phyloP scores from a whole-genome alignment of 2,797 vertebrate genomes.

The Ctenochaetus hawaiiensis region DNA sequence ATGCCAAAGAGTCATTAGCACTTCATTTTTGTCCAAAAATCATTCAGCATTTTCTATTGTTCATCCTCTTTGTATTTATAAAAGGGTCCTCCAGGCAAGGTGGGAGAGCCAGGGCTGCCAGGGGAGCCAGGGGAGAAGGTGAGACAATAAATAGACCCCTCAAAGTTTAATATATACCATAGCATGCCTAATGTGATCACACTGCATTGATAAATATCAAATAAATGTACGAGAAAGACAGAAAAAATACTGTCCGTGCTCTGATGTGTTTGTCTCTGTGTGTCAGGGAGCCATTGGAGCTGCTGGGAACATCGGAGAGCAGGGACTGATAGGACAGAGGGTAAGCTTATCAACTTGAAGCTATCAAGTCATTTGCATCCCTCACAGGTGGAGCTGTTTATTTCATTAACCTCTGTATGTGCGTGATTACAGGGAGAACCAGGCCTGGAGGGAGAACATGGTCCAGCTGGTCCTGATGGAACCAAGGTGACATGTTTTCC shows the following conservation, averaged over 20 bases:
- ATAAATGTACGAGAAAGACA: neutral
- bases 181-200: neutral
- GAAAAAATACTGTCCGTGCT: neutral
- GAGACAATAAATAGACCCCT: conserved; percentile 39
- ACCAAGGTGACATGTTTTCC: conserved; percentile 86
- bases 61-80: conserved; percentile 52
- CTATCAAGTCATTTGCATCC: neutral
- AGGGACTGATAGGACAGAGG: conserved; percentile 92
- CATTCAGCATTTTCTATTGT: conserved; percentile 26
- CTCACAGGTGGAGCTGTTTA: neutral
- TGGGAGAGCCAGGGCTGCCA: conserved; percentile 82
- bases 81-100: conserved; percentile 85
- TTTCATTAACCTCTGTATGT: conserved; percentile 22
- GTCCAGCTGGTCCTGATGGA: conserved; percentile 90
- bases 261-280: conserved; percentile 22
- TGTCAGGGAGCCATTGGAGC: conserved; percentile 91
- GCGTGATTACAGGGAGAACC: conserved; percentile 88
- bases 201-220: neutral
- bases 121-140: conserved; percentile 94
- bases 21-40: conserved; percentile 4
- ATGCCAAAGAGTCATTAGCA: conserved; percentile 31
- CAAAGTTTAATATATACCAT: too few species aligned
- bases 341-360: conserved; percentile 80
- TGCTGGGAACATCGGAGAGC: conserved; percentile 90
- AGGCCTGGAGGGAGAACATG: conserved; percentile 93